Evolutionary conservation across 2,113 vertebrate genomes (phyloP).

Genomic region (Takifugu bimaculatus): DNA sequence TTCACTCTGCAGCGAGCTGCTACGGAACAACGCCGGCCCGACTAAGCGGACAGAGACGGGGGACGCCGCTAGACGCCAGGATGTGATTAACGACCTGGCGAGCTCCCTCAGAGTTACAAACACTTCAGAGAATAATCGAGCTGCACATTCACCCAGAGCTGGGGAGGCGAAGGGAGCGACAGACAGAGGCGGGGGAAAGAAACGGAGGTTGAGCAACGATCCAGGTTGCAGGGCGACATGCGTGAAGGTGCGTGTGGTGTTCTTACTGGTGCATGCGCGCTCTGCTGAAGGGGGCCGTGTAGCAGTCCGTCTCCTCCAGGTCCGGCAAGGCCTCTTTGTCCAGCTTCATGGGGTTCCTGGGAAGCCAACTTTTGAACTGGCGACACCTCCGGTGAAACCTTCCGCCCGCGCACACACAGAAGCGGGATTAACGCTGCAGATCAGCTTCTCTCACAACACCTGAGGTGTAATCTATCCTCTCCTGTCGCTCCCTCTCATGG

Average conservation of each 20-base stretch:
- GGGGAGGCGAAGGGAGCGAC: conserved; percentile 1
- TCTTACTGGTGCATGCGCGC: conserved; percentile 96
- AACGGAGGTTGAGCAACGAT: too few species aligned
- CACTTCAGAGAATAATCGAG: background rate
- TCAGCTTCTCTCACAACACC: background rate
- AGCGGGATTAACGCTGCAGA: conserved; percentile 26
- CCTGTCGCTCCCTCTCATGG: too few species aligned
- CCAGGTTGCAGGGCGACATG: background rate
- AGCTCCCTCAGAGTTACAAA: conserved; percentile 12
- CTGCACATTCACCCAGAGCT: conserved; percentile 1
- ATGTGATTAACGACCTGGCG: conserved; percentile 42
- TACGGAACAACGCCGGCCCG: too few species aligned
- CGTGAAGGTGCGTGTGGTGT: background rate
- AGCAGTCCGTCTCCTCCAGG: conserved; percentile 92
- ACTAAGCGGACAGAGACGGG: too few species aligned
- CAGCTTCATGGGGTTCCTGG: conserved; percentile 96
- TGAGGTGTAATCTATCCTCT: too few species aligned
- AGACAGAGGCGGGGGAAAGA: background rate
- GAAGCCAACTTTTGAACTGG: conserved; percentile 92
- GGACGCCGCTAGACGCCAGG: conserved; percentile 20
- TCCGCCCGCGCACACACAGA: conserved; percentile 38
- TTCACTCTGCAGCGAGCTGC: background rate
- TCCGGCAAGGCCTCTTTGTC: conserved; percentile 95
- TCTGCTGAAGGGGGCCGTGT: conserved; percentile 94
- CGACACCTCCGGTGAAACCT: conserved; percentile 86